Base-by-base conservation (phyloP, 2,888 invertebrate genomes). In the Netelia fuscicornis region DNA sequence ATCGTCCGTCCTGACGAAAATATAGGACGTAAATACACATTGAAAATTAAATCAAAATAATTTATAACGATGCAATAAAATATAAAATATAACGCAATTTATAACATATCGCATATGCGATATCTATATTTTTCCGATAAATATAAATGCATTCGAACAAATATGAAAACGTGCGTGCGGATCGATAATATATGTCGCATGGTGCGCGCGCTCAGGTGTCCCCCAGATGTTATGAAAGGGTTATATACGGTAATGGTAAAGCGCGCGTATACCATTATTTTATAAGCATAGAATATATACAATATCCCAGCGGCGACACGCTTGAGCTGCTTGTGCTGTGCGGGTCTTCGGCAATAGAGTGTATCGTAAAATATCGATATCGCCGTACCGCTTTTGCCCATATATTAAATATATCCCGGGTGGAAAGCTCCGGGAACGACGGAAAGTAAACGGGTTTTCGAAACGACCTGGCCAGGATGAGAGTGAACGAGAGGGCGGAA, bases 361-460 rank as follows among this genome's bases (percentile, higher is more conserved):
- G 65, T 58, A 70, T 60, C 70, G 70, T 71, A 75, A 80, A 79
- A 75, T 83, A 83, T 83, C 75, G 83, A 80, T 80, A 83, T 67
- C 70, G 64, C 74, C 65, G 67, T 68, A 62, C n/a, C 62, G 54
- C 64, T 44, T 60, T 54, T 54, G n/a, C 44, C 25, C 13, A 54
- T 76, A 76, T 56, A 76, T 72, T 62, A 62, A 74, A 62, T 74
- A 52, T 62, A 74, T 30, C 17, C 13, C 52, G 17, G 23, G 11
- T 8, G 17, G 23, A 42, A 58, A 72, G 71, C 56, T 2, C 67
- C 48, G 64, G 2, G n/a, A 78, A 44, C 71, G 77, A 52, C 48
- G 25, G 44, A 48, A 70, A 67, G 48, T 77, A 72, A 77, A 77
- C 67, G 72, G 44, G 17, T 58, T 48, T 72, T 37, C 25, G 37